Evolutionary conservation across 1,140 invertebrate genomes (phyloP), one percentile per base, ranked within the genome.

Genomic region (Vanessa tameamea): DNA sequence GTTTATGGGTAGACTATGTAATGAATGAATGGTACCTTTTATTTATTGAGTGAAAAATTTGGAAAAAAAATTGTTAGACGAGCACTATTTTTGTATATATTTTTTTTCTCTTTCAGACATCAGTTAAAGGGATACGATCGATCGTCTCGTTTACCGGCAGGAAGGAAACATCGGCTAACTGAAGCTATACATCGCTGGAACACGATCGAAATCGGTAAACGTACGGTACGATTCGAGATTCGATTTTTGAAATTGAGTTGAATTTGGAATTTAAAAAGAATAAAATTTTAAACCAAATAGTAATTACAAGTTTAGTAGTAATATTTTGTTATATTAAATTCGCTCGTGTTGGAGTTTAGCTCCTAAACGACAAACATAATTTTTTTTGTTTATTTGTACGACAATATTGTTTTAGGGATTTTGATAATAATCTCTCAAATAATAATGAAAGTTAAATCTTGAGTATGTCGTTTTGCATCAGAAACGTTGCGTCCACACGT

Each of bases 81-180:
- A 57, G 3, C 26, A 31, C 3, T 31, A 31, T 55, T 68, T 37
- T 20, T 4, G 31, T 69, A 14, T 26, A 48, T 69, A 14, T 26
- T 31, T 14, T 23, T 37, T 48, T 63, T 77, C 72, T 82, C 87
- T 91, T 90, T 85, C 94, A 97, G 97, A 97, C 96, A 68, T 97
- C 96, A 20, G 96, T 97, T 47, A 97, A 97, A 93, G 97, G 97
- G 26, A 97, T 97, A 79, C 95, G 96, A 74, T 97, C 96, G 61
- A 97, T 97, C 75, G 97, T 97, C 31, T 96, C 96, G 64, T 97
- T 97, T 93, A 95, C 96, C 20, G 95, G 93, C 14, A 92, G 95
- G 50, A 96, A 96, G 88, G 96, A 97, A 74, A 94, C 95, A 14
- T 64, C 72, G 3, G 31, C 72, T 14, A 74, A 74, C 50, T 74